phyloP scores from a whole-genome alignment of 2,113 vertebrate species.

The Balaenoptera acutorostrata region DNA sequence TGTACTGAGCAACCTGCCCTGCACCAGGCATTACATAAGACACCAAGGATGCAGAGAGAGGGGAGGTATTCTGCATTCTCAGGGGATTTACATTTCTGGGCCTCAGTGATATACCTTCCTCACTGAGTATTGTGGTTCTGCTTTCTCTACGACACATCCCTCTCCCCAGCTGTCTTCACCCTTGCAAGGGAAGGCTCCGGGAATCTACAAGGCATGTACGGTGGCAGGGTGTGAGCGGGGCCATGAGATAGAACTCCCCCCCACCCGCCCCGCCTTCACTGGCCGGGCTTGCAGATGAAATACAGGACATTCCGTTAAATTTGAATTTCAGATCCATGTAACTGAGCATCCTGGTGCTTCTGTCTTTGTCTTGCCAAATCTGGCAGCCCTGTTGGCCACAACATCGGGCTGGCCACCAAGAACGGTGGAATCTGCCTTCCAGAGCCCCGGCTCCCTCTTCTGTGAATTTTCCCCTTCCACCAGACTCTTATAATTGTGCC shows the following conservation, averaged over 20 bases:
- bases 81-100: background rate
- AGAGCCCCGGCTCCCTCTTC: background rate
- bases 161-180: background rate
- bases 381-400: background rate
- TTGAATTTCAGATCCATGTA: background rate
- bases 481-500: background rate
- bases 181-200: background rate
- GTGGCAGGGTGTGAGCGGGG: background rate
- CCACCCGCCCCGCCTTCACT: background rate
- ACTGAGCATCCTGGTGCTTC: background rate
- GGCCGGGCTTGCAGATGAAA: background rate
- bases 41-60: background rate
- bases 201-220: background rate
- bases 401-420: background rate
- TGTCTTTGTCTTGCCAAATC: background rate
- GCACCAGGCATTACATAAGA: background rate
- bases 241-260: background rate
- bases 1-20: background rate
- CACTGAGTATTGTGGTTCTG: rapidly evolving
- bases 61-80: background rate
- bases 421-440: background rate
- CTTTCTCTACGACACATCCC: background rate
- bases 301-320: background rate
- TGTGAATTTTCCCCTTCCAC: background rate
- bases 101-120: background rate